phyloP scores from a whole-genome alignment of 2,888 invertebrate genomes.

The Sympetrum striolatum region DNA sequence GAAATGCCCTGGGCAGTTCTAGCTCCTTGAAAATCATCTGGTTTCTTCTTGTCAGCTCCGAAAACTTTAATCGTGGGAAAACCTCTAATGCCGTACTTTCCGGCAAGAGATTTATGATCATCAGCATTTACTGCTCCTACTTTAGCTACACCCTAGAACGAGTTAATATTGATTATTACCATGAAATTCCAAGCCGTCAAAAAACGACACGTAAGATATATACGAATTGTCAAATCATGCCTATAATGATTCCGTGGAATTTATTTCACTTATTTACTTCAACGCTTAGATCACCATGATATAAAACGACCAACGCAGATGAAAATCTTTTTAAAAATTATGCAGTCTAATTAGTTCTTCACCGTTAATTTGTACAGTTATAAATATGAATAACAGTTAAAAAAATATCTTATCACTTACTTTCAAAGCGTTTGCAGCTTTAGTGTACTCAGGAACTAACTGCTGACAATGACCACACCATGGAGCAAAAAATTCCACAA shows the following conservation, averaged over 20 bases:
- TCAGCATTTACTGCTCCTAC: conserved; percentile 95
- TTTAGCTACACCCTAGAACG: conserved; percentile 82
- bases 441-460: conserved; percentile 91
- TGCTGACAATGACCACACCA: conserved; percentile 95
- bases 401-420: conserved; percentile 59
- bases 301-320: no score
- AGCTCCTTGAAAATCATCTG: conserved; percentile 83
- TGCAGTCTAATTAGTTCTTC: no score
- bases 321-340: no score
- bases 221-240: no score
- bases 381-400: no score
- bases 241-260: no score
- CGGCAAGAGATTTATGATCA: conserved; percentile 80
- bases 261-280: no score
- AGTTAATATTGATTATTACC: conserved; percentile 46
- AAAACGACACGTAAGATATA: no score
- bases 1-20: conserved; percentile 86
- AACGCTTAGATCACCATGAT: no score
- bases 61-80: conserved; percentile 98
- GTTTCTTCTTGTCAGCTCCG: conserved; percentile 79
- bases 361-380: no score
- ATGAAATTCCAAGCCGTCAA: no score
- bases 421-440: conserved; percentile 91
- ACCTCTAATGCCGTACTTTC: conserved; percentile 82
- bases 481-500: conserved; percentile 96